A percentile compares a stretch with the other conserved stretches of the same genome.
These are phyloP conservation scores for Hemiscyllium ocellatum DNA, from an alignment of 2,113 vertebrate genomes.

Conservation along the genomic window DNA sequence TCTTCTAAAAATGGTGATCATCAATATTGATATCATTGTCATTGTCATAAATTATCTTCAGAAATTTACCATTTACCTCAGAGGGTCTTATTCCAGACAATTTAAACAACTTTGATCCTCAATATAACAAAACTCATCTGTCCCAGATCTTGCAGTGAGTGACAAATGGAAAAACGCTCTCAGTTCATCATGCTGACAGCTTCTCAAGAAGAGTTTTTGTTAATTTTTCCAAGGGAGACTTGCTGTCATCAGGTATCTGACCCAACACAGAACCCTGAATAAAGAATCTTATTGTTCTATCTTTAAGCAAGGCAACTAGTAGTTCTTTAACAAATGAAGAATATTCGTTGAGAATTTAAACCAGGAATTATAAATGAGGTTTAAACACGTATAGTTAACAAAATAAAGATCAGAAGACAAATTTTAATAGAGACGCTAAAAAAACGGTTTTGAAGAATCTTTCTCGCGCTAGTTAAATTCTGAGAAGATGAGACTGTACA, in stretches of 20 bases:
- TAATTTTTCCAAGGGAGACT: not conserved
- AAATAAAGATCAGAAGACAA: not conserved
- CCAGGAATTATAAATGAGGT: not conserved
- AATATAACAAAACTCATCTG: not conserved
- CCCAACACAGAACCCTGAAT: not conserved
- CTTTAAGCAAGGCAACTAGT: not conserved
- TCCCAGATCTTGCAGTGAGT: not conserved
- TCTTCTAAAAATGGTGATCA: not conserved
- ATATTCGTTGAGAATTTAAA: not conserved
- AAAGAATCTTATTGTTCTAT: not conserved
- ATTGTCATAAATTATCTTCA: not conserved
- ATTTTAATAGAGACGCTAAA: not conserved
- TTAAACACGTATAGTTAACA: not conserved
- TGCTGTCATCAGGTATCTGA: not conserved
- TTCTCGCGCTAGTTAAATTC: no score
- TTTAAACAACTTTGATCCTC: not conserved
- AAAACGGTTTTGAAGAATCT: no score
- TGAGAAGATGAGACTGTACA: no score
- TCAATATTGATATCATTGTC: not conserved
- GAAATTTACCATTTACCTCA: not conserved
- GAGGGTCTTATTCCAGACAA: not conserved
- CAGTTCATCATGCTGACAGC: not conserved
- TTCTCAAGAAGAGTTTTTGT: not conserved
- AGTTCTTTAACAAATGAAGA: not conserved
- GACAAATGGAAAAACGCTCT: not conserved